Base-by-base conservation (phyloP, 2,113 vertebrate genomes). In the Leptosomus discolor region DNA sequence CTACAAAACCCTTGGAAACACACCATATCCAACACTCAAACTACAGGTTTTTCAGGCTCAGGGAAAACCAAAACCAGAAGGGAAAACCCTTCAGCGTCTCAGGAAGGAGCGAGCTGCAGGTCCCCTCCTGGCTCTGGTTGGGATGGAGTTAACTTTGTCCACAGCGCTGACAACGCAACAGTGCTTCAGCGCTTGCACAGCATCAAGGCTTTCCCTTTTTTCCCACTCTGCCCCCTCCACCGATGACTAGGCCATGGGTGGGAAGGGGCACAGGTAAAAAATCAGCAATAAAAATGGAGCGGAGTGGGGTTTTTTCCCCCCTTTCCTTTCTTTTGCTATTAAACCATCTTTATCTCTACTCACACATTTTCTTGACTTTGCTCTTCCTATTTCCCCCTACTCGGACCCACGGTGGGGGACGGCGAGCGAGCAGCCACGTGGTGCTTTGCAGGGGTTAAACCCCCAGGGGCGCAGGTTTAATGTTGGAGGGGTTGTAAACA, bases 91-190 rank as follows among this genome's bases (percentile, higher is more conserved):
- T 64, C 53, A 43, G 43, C 34, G n/a, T 0, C 7, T 30, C 2
- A 43, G 45, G 73, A 7, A 1, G 50, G 58, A 20, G 32, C 1
- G 6, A 73, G 67, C 56, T 37, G 64, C 36, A n/a, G 87, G 39
- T 37, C 36, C 43, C 4, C 0, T 12, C 0, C 23, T 24, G 63
- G 34, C n/a, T 34, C 60, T 21, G 29, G 3, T 2, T 21, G 56
- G 51, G 79, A 34, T 9, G 58, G 63, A 53, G 7, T 19, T 41
- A 11, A 21, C 12, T 24, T 15, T 5, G 27, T 23, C 77, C 53
- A 12, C 1, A 7, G 56, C 2, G 0, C 1, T 46, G 58, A 22
- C 20, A 41, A 46, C 37, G 12, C 60, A 23, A 3, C 8, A 1
- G 23, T 2, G 13, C 24, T 51, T 14, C 48, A 50, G 53, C 5